These are phyloP conservation scores for Danio kyathit DNA, from an alignment of 2,797 vertebrate species.

Conservation along the genomic window DNA sequence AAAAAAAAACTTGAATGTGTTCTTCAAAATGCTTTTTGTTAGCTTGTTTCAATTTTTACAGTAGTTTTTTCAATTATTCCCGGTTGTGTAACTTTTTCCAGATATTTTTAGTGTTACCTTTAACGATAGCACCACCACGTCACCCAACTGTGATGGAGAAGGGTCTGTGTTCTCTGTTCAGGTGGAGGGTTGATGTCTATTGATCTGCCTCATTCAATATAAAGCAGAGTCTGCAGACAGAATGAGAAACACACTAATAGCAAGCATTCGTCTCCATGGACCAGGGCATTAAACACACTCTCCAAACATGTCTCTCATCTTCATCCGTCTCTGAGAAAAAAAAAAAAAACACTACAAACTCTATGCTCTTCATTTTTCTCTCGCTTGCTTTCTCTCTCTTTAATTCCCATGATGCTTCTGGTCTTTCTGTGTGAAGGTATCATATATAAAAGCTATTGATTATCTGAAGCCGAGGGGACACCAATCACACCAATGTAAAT, in stretches of 20 bases:
- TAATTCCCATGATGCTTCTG: constrained; percentile 18
- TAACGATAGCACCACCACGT: neutral
- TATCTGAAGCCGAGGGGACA: constrained; percentile 50
- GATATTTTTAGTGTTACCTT: neutral
- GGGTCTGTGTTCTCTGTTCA: constrained; percentile 48
- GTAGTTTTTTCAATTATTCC: too few species aligned
- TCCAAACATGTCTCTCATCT: constrained; percentile 45
- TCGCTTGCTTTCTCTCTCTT: constrained; percentile 25
- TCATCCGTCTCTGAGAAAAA: neutral
- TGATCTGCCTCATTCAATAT: constrained; percentile 63
- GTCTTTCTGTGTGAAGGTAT: constrained; percentile 48
- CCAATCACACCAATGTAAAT: constrained; percentile 57
- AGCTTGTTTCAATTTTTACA: too few species aligned
- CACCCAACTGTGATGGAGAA: constrained; percentile 19
- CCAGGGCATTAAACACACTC: constrained; percentile 51
- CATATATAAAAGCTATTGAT: constrained; percentile 59
- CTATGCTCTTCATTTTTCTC: constrained; percentile 34
- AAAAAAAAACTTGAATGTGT: too few species aligned
- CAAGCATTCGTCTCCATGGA: constrained; percentile 47
- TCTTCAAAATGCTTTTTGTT: too few species aligned
- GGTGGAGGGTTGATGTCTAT: constrained; percentile 61
- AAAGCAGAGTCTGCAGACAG: constrained; percentile 43
- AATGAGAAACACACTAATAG: constrained; percentile 58
- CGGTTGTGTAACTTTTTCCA: too few species aligned
- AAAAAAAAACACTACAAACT: constrained; percentile 17